phyloP scores from a whole-genome alignment of 1,140 invertebrate genomes.

The Caenorhabditis remanei region DNA sequence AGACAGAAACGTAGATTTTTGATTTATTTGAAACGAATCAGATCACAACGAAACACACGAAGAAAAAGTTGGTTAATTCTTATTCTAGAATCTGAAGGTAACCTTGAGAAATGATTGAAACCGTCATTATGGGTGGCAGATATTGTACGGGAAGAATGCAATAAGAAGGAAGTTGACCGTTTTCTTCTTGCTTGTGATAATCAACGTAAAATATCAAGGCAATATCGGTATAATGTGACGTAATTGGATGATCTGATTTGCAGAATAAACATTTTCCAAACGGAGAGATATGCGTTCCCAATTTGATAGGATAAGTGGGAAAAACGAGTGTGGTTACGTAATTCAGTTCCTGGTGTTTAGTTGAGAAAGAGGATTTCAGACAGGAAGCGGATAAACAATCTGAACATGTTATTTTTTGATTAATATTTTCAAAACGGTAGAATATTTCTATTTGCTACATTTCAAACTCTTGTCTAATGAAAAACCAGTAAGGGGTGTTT shows the following conservation, averaged over 20 bases:
- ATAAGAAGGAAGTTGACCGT: constrained; percentile 22
- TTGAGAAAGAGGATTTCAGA: too few relatives aligned
- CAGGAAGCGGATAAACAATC: too few relatives aligned
- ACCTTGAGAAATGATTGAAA: constrained; percentile 48
- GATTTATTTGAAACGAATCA: constrained; percentile 40
- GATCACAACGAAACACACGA: constrained; percentile 45
- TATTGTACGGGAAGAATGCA: constrained; percentile 19
- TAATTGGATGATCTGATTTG: constrained; percentile 35
- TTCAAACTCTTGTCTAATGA: too few relatives aligned
- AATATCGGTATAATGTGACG: constrained; percentile 18
- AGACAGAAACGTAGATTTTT: constrained; percentile 29
- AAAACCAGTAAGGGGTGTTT: too few relatives aligned
- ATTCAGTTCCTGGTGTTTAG: too few relatives aligned
- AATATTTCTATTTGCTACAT: too few relatives aligned
- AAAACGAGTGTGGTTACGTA: too few relatives aligned
- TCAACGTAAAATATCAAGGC: constrained; percentile 7
- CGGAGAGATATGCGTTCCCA: too few relatives aligned
- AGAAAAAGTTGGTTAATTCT: constrained; percentile 5
- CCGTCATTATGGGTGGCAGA: constrained; percentile 14
- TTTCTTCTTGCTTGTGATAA: not conserved
- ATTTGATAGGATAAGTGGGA: too few relatives aligned
- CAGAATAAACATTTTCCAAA: not conserved
- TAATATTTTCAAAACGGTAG: too few relatives aligned
- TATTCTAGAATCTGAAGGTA: not conserved
- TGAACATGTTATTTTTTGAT: too few relatives aligned